phyloP scores from a whole-genome alignment of 30 jellyfish, hydroid and myxozoan species.

The Cassiopea xamachana region DNA sequence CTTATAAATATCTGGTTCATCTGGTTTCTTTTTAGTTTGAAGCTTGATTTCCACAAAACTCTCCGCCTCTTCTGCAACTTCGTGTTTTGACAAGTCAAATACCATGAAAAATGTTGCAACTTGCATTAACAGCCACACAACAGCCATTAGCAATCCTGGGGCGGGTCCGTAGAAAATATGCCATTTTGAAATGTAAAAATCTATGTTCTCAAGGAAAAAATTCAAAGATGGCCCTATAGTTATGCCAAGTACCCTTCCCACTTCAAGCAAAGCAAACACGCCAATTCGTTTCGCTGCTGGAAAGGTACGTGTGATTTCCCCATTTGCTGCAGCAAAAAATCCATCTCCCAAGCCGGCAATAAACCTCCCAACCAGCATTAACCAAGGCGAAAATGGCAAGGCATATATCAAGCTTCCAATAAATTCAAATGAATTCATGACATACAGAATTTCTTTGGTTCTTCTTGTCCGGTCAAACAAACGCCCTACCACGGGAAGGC shows the following conservation, averaged over 20 bases:
- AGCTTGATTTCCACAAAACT: conserved; percentile 53
- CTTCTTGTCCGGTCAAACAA: conserved; percentile 87
- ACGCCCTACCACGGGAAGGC: conserved; percentile 94
- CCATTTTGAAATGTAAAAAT: conserved; percentile 86
- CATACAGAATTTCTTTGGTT: conserved; percentile 78
- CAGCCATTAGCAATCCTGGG: conserved; percentile 94
- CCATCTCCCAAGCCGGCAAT: conserved; percentile 98
- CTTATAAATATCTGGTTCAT: conserved; percentile 31
- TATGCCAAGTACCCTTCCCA: conserved; percentile 95
- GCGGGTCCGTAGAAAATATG: conserved; percentile 87
- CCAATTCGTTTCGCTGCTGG: conserved; percentile 90
- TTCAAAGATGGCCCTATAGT: conserved; percentile 95
- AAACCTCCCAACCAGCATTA: conserved; percentile 80
- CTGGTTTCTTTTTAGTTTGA: conserved; percentile 60
- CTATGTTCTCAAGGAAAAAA: conserved; percentile 81
- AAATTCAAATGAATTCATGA: conserved; percentile 86
- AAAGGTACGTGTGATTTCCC: conserved; percentile 86
- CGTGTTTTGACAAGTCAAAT: conserved; percentile 61
- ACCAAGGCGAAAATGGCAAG: conserved; percentile 84
- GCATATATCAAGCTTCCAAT: conserved; percentile 92
- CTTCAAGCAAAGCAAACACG: conserved; percentile 88
- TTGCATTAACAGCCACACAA: conserved; percentile 88
- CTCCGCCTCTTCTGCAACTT: conserved; percentile 52
- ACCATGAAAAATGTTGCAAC: conserved; percentile 79
- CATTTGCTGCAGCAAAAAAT: conserved; percentile 95